These are phyloP conservation scores for Paragorgia papillata DNA, from an alignment of 92 coral and sea anemone genomes.

Conservation along the genomic window DNA sequence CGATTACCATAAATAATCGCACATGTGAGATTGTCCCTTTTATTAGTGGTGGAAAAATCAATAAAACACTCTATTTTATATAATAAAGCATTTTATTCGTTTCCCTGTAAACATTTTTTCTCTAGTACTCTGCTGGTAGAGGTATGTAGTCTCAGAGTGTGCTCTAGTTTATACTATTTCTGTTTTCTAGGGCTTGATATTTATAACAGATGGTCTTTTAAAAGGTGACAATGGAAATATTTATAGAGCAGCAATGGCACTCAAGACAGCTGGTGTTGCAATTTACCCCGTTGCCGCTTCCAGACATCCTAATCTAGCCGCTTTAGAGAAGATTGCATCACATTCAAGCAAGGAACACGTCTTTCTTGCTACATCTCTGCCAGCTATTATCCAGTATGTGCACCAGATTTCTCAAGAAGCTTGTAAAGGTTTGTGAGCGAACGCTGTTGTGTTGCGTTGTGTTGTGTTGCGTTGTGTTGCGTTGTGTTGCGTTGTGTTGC, in stretches of 20 bases:
- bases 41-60: no score
- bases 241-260: constrained; percentile 20
- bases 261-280: constrained; percentile 34
- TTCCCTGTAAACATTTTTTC: no score
- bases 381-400: constrained; percentile 43
- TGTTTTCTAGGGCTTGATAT: constrained; percentile 15
- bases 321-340: constrained; percentile 27
- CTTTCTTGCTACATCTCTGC: constrained; percentile 38
- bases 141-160: no score
- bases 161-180: no score
- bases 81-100: no score
- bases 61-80: no score
- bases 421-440: constrained; percentile 27
- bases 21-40: no score
- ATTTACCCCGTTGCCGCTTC: constrained; percentile 37
- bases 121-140: no score
- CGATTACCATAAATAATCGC: no score
- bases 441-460: neutral
- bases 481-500: neutral
- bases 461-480: neutral
- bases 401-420: constrained; percentile 45
- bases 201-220: constrained; percentile 27
- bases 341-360: constrained; percentile 39
- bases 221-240: neutral
- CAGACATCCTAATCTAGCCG: constrained; percentile 16